A percentile compares a stretch with the other conserved stretches of the same genome.
phyloP scores from a whole-genome alignment of 1,140 invertebrate species.

The Oncopodura yosiiana region DNA sequence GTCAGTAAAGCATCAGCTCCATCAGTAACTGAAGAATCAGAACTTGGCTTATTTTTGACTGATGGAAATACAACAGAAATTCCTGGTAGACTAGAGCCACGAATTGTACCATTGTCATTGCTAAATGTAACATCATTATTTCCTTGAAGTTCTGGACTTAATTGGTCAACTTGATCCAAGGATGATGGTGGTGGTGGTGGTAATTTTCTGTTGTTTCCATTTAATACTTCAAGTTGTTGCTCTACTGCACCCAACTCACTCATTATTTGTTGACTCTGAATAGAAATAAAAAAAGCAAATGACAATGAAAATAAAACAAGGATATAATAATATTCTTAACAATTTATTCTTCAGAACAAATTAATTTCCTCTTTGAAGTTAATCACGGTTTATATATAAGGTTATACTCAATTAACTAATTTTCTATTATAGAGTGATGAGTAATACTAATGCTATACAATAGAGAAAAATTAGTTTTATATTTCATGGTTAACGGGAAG shows the following conservation, averaged over 20 bases:
- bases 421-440: no score
- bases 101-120: slow-evolving; percentile 40
- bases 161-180: slow-evolving; percentile 34
- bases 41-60: slow-evolving; percentile 76
- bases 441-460: no score
- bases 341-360: neutral
- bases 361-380: neutral
- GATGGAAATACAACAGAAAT: slow-evolving; percentile 68
- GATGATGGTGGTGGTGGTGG: slow-evolving; percentile 37
- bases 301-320: neutral
- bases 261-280: slow-evolving; percentile 61
- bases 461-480: no score
- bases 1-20: slow-evolving; percentile 41
- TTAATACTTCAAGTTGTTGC: slow-evolving; percentile 51
- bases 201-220: slow-evolving; percentile 26
- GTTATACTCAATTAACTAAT: no score
- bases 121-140: slow-evolving; percentile 33
- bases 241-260: slow-evolving; percentile 76
- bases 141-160: slow-evolving; percentile 27
- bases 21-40: slow-evolving; percentile 54
- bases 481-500: no score
- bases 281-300: neutral
- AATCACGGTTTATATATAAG: no score
- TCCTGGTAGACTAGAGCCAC: slow-evolving; percentile 60
- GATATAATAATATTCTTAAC: no score